Evolutionary conservation across 1,140 invertebrate species (phyloP).

Genomic region (Monomorium pharaonis): DNA sequence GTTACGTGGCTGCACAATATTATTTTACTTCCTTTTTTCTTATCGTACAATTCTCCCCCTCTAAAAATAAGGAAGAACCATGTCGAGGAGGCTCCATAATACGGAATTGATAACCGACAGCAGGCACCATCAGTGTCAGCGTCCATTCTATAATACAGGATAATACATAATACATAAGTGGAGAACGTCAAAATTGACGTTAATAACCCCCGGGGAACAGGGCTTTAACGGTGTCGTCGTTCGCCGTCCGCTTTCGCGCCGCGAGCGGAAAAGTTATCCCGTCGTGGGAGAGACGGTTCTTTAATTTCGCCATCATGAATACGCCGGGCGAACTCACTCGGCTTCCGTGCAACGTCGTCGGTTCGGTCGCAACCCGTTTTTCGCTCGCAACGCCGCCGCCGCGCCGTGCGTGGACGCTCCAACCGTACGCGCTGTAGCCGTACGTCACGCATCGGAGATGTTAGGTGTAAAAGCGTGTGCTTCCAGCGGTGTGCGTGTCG

Average conservation of each 20-base stretch:
- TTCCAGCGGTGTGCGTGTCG: slow-evolving; percentile 61
- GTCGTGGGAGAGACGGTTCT: not conserved
- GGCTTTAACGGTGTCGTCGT: not conserved
- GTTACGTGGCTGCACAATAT: not conserved
- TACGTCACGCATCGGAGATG: not conserved
- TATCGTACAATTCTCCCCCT: not conserved
- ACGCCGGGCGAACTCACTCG: not conserved
- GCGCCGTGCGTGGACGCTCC: too few species aligned
- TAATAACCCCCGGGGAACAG: not conserved
- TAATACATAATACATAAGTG: not conserved
- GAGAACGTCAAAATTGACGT: not conserved
- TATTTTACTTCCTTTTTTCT: not conserved
- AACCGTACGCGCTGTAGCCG: too few species aligned
- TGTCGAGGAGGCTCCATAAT: not conserved
- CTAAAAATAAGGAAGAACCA: not conserved
- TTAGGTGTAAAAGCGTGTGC: slow-evolving; percentile 53
- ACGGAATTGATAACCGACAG: not conserved
- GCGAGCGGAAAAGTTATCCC: not conserved
- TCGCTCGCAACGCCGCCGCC: not conserved
- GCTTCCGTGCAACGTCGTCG: not conserved
- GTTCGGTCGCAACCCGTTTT: not conserved
- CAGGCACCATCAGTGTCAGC: not conserved
- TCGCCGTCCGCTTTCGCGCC: not conserved
- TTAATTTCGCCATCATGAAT: not conserved
- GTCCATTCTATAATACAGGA: not conserved